Conservation (phyloP, 2,888 invertebrate genomes). For the Pyralis farinalis region DNA sequence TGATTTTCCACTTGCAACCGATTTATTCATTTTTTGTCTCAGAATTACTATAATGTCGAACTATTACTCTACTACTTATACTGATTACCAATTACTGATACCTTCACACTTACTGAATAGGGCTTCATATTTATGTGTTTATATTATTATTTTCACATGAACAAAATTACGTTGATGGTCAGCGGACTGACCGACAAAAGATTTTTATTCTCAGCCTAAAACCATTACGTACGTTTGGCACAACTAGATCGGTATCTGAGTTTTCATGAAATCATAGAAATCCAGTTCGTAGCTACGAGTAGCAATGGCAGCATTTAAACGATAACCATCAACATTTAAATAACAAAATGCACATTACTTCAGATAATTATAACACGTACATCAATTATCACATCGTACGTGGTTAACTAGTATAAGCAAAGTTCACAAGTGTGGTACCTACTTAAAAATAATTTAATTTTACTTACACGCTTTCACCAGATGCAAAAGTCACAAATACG, state of each 20-base stretch:
- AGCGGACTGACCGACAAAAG: no score
- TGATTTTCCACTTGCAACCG: no score
- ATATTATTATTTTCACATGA: no score
- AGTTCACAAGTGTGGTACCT: constrained; percentile 2
- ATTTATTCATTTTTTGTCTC: no score
- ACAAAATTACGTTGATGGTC: no score
- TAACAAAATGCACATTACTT: constrained; percentile 9
- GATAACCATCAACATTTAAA: constrained; percentile 13
- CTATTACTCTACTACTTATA: no score
- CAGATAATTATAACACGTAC: constrained; percentile 5
- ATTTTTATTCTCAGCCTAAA: no score
- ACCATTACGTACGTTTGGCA: no score
- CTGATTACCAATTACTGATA: no score
- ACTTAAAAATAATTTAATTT: not conserved
- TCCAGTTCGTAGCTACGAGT: constrained; percentile 5
- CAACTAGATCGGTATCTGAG: constrained; percentile 2
- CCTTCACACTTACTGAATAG: no score
- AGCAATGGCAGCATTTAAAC: constrained; percentile 8
- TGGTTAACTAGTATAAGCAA: constrained; percentile 11
- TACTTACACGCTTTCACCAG: constrained; percentile 14
- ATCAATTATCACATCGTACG: constrained; percentile 5
- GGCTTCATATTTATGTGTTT: no score
- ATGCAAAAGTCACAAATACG: constrained; percentile 7
- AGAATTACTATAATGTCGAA: no score
- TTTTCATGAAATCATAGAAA: constrained; percentile 2